These are phyloP conservation scores for Bergia sp. DNA, from an alignment of 92 coral and sea anemone species.

Conservation along the genomic window DNA sequence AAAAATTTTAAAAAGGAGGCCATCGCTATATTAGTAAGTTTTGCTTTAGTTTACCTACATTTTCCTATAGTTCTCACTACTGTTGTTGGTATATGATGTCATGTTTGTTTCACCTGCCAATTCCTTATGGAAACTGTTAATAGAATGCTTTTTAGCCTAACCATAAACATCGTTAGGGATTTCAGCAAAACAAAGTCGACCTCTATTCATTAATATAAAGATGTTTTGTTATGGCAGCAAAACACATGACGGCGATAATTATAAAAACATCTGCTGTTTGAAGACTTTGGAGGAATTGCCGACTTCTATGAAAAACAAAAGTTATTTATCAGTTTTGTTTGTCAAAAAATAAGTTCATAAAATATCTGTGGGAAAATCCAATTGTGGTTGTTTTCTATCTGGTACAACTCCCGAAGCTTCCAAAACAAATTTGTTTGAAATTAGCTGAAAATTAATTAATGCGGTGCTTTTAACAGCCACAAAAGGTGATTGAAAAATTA, in stretches of 20 bases:
- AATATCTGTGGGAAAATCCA: background rate
- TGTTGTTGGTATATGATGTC: background rate
- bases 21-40: no score
- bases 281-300: background rate
- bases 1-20: no score
- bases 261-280: background rate
- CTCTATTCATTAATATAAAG: background rate
- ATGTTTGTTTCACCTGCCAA: background rate
- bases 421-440: background rate
- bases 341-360: background rate
- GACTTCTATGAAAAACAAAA: background rate
- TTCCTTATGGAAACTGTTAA: background rate
- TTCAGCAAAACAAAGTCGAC: background rate
- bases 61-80: background rate
- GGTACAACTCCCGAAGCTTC: background rate
- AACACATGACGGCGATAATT: background rate
- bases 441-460: background rate
- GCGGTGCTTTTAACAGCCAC: background rate
- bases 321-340: background rate
- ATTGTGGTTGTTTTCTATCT: background rate
- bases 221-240: background rate
- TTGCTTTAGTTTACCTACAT: no score
- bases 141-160: background rate
- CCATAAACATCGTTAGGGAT: background rate
- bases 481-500: conserved; percentile 2